phyloP scores from a whole-genome alignment of 2,113 vertebrate genomes.

The Pholis gunnellus region DNA sequence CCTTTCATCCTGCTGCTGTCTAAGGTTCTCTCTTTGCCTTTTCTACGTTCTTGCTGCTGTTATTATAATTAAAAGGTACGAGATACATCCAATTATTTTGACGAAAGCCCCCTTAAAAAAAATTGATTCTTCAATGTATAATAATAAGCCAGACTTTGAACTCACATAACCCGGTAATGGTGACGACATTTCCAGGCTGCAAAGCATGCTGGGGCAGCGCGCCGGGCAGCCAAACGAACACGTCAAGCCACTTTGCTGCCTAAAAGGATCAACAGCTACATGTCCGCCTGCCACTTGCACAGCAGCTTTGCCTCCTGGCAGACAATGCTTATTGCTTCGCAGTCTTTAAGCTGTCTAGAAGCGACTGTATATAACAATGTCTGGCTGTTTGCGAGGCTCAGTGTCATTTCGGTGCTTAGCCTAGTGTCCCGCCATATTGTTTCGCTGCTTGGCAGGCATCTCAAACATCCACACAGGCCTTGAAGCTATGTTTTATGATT shows the following conservation, averaged over 20 bases:
- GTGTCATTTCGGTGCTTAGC: conserved; percentile 32
- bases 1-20: neutral
- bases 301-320: conserved; percentile 50
- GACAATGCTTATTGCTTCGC: conserved; percentile 33
- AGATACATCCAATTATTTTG: neutral
- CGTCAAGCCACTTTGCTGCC: conserved; percentile 45
- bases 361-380: conserved; percentile 35
- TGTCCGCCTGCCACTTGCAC: conserved; percentile 35
- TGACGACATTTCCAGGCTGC: conserved; percentile 45
- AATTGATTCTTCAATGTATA: neutral
- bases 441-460: conserved; percentile 39
- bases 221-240: conserved; percentile 53
- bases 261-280: conserved; percentile 48
- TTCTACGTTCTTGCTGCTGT: too few relatives aligned
- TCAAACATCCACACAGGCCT: conserved; percentile 35
- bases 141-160: neutral
- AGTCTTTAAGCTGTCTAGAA: conserved; percentile 55
- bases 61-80: neutral
- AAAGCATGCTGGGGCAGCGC: conserved; percentile 52
- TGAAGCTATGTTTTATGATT: conserved; percentile 34
- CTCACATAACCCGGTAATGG: conserved; percentile 36
- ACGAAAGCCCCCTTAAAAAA: neutral
- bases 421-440: conserved; percentile 36
- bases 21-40: neutral
- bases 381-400: conserved; percentile 42